Evolutionary conservation across 2,113 vertebrate genomes (phyloP), one percentile per base, ranked within the genome.

Genomic region (Tylochromis polylepis): DNA sequence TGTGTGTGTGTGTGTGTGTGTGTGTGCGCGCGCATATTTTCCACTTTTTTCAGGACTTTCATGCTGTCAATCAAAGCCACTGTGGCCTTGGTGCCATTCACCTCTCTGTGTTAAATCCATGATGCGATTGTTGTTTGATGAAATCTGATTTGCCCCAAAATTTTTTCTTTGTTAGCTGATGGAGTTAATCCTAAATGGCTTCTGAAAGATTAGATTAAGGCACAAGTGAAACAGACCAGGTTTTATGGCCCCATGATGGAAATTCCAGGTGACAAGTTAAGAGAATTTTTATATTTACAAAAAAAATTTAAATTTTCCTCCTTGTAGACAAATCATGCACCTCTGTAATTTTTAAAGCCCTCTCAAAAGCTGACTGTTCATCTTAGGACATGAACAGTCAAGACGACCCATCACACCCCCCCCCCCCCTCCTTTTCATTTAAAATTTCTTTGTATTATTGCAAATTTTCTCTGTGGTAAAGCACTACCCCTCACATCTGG

Each of bases 121-220:
- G 85, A 93, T 84, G 56, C 55, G 43, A 87, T 93, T 91, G 91
- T 84, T 85, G 46, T 88, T 81, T 93, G 70, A 90, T 86, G 81
- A 91, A 92, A 79, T 90, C 53, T 88, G 83, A 92, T 90, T 92
- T 92, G 58, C 60, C 46, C 51, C 59, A 87, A 87, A 90, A 81
- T 16, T 0, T 79, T 83, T 43, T 90, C 84, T 90, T 91, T 89
- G 81, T 92, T 58, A 60, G 49, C 58, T 80, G 56, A 75, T 86
- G 46, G 29, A n/a, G 16, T 43, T 51, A 82, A 84, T 90, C 86
- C 81, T 85, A 58, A 79, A 16, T 87, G 56, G 82, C 77, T 83
- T 86, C 78, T 81, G 51, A 65, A 56, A 87, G 88, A 89, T 88
- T 89, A 86, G 12, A 72, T 12, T 56, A 27, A 79, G 56, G 83